Conservation (phyloP, 2,888 invertebrate genomes). For the Heliconius aoede region DNA sequence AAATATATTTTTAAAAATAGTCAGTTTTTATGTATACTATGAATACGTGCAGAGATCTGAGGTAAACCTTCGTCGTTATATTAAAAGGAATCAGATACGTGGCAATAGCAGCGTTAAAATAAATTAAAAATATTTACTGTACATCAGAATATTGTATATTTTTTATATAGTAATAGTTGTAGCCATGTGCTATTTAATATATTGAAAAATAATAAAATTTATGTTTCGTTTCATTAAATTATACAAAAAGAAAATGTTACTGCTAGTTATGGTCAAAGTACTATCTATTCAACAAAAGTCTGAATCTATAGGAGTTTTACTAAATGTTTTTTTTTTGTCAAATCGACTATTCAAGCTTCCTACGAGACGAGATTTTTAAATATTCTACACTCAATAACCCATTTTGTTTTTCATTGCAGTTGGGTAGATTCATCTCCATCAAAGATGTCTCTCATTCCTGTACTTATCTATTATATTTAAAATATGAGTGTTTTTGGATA, state of each 20-base stretch:
- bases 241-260: too few species aligned
- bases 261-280: too few species aligned
- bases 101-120: neutral
- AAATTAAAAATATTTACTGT: neutral
- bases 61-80: constrained; percentile 1
- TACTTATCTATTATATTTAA: neutral
- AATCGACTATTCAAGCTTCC: too few species aligned
- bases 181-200: too few species aligned
- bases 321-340: too few species aligned
- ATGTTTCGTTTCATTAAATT: too few species aligned
- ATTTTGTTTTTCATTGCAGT: neutral
- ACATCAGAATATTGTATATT: too few species aligned
- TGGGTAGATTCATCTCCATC: neutral
- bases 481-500: constrained; percentile 8
- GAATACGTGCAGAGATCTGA: neutral
- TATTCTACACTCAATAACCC: neutral
- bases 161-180: too few species aligned
- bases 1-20: constrained; percentile 2
- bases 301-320: too few species aligned
- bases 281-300: too few species aligned
- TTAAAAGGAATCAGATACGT: neutral
- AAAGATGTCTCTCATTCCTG: constrained; percentile 1
- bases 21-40: neutral
- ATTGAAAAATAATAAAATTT: too few species aligned
- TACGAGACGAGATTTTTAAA: neutral